Conservation (phyloP, 2,888 invertebrate genomes). For the Scaptomyza polygonia region DNA sequence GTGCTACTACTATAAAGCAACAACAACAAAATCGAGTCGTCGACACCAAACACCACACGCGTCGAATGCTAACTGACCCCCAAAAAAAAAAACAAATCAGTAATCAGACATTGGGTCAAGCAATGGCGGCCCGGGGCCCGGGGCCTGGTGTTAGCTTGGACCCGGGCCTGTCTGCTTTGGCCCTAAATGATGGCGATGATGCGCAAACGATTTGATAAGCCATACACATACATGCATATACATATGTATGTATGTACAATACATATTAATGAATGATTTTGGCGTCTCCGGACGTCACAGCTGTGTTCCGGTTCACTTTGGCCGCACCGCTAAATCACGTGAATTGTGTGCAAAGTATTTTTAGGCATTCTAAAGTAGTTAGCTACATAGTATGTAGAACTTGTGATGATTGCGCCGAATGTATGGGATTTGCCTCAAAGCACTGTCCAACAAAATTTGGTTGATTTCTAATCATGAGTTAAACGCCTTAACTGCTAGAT, state of each 20-base stretch:
- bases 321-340: constrained; percentile 37
- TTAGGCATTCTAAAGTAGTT: constrained; percentile 33
- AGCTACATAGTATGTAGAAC: too few species aligned
- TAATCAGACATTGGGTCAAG: too few species aligned
- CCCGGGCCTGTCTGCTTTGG: constrained; percentile 36
- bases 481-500: too few species aligned
- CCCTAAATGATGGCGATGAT: constrained; percentile 8
- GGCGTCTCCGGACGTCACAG: too few species aligned
- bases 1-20: constrained; percentile 21
- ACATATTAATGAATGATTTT: too few species aligned
- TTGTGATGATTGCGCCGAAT: constrained; percentile 37
- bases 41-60: too few species aligned
- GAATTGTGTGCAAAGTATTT: constrained; percentile 47
- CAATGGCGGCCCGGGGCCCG: constrained; percentile 23
- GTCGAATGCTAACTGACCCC: background rate
- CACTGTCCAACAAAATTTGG: background rate
- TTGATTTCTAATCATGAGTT: background rate
- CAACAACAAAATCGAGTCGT: background rate
- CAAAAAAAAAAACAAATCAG: too few species aligned
- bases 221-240: background rate
- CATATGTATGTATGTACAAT: too few species aligned
- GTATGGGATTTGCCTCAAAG: background rate
- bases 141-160: constrained; percentile 17
- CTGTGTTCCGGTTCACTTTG: constrained; percentile 2
- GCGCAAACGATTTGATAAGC: constrained; percentile 50